Conservation (phyloP, 2,113 vertebrate species). For the Myxocyprinus asiaticus region DNA sequence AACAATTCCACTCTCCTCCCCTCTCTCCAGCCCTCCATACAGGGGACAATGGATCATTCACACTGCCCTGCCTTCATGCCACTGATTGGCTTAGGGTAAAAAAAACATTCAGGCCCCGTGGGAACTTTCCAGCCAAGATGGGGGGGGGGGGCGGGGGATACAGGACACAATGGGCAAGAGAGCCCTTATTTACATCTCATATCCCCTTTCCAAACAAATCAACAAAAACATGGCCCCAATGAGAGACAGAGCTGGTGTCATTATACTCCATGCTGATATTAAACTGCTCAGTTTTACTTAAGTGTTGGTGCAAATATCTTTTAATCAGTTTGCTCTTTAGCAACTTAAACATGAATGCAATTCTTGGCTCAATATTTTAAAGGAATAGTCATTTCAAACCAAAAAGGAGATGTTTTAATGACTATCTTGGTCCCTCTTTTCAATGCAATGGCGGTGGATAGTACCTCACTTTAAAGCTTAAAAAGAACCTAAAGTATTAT, state of each 20-base stretch:
- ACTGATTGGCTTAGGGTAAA: slow-evolving; percentile 27
- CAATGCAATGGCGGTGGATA: no score
- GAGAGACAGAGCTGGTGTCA: neutral
- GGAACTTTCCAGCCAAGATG: slow-evolving; percentile 35
- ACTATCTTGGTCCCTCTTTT: no score
- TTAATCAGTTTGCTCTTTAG: no score
- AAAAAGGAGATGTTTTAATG: no score
- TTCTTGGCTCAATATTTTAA: no score
- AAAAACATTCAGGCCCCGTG: slow-evolving; percentile 32
- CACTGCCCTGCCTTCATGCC: slow-evolving; percentile 22
- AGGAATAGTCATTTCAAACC: no score
- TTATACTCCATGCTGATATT: neutral
- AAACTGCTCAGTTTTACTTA: neutral
- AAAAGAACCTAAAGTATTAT: no score
- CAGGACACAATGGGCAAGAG: slow-evolving; percentile 15
- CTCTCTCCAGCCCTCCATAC: slow-evolving; percentile 17
- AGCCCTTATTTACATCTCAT: slow-evolving; percentile 14
- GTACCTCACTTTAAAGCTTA: no score
- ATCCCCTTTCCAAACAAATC: slow-evolving; percentile 18
- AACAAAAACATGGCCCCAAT: slow-evolving; percentile 29
- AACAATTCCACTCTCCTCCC: slow-evolving; percentile 16
- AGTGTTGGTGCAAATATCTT: neutral
- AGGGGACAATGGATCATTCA: slow-evolving; percentile 40
- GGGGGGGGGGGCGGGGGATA: slow-evolving; percentile 15
- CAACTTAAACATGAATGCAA: no score